Evolutionary conservation across 2,797 vertebrate genomes (phyloP), one percentile per base, ranked within the genome.

Genomic region (Phrynocephalus forsythii): DNA sequence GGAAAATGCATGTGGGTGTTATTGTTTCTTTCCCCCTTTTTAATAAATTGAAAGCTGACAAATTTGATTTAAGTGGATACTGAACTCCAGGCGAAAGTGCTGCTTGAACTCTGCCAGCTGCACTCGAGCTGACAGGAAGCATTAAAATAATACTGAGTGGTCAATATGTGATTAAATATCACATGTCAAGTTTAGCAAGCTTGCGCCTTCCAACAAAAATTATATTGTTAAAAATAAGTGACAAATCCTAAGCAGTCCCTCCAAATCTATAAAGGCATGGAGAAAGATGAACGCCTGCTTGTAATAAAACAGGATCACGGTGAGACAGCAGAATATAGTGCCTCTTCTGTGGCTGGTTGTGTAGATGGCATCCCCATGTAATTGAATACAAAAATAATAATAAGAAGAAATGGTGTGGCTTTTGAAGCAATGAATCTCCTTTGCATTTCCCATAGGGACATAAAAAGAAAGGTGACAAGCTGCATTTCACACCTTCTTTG

Each of bases 161-260:
- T 95, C 94, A 96, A 90, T 92, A 92, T 94, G 91, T 81, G 91
- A 95, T 94, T 94, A 92, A 89, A 83, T 92, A 93, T 94, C 94
- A 89, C 94, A 92, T 90, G 89, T 88, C 94, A 93, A 95, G 92
- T 91, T 94, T 94, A 91, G 91, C 82, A 89, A 91, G 92, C 89
- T 85, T 38, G 80, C 76, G 90, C 73, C 78, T 90, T 92, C 93
- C 89, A 89, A 94, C 94, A 91, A 93, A 96, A 95, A 96, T 94
- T 93, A 94, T 95, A 95, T 92, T 94, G 94, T 94, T 96, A 95
- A 94, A 95, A 95, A 92, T 91, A 95, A 95, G 92, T 92, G 95
- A 95, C 88, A 93, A 96, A 94, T 91, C 91, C 94, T 88, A 93
- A 94, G 90, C 91, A 93, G 88, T 85, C 88, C 88, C 87, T 95